Evolutionary conservation across 2,888 invertebrate genomes (phyloP), one percentile per base, ranked within the genome.

Genomic region (Frankliniella fusca): DNA sequence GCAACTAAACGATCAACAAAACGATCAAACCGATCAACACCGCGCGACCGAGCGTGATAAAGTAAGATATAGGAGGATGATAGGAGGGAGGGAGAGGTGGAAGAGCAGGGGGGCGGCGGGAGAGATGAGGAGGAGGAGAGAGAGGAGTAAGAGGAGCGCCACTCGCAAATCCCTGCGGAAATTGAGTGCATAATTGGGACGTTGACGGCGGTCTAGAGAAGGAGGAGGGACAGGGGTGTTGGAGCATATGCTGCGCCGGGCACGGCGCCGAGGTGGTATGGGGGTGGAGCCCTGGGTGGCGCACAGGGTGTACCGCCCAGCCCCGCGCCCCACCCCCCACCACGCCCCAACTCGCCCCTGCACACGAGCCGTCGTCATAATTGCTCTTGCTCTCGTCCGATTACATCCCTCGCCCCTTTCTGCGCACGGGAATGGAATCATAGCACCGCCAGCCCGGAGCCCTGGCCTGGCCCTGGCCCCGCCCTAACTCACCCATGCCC

Each of bases 141-240:
- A 5, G 38, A 38, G 38, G 38, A 38, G 38, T 2, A 38, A 38
- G 38, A 38, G 38, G 38, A 38, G 38, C 38, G 15, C 7, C 61
- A 18, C 27, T 76, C 70, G 70, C 70, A 76, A 76, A 76, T 76
- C 70, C 70, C 70, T 23, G 23, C 70, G 70, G 70, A 76, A 76
- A 76, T 76, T 76, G 70, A 76, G 70, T 76, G 70, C 70, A 76
- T 76, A 76, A 76, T 76, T 76, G 70, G 70, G 70, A 27, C 70
- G 70, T 27, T 76, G 70, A 76, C 70, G 70, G 70, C 12, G 70
- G 12, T 12, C 23, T 76, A 27, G 23, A 2, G 65, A 12, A 76
- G 70, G 70, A 11, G 54, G 15, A 12, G 20, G 54, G 54, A 20
- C 18, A 54, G 54, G 54, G 54, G 15, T 38, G 38, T 38, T 38